Percentiles rank a stretch among this genome's conserved stretches.
Evolutionary conservation across 2,888 invertebrate species (phyloP).

Genomic region (Mesochorus sp.): DNA sequence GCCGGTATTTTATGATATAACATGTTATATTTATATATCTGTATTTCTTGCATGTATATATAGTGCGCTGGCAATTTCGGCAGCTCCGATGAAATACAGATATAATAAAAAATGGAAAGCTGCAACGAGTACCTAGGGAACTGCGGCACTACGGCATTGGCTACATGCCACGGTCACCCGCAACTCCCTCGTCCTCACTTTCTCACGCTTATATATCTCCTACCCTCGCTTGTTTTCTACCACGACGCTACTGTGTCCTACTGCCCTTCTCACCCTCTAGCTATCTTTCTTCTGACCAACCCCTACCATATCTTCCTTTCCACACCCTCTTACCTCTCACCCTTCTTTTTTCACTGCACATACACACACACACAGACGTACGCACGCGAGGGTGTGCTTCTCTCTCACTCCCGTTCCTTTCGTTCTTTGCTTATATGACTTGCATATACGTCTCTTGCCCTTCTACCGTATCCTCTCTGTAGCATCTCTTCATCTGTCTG

Average conservation of each 20-base stretch:
- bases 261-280: constrained; percentile 63
- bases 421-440: constrained; percentile 53
- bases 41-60: constrained; percentile 17
- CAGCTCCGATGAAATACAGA: constrained; percentile 54
- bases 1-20: constrained; percentile 1
- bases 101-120: constrained; percentile 62
- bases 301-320: constrained; percentile 49
- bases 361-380: too few species aligned
- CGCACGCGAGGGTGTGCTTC: too few species aligned
- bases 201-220: constrained; percentile 49
- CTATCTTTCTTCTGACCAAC: constrained; percentile 59
- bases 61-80: constrained; percentile 38
- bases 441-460: constrained; percentile 57
- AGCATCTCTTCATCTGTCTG: constrained; percentile 35
- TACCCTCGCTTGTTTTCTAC: constrained; percentile 48
- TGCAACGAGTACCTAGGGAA: constrained; percentile 70
- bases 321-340: constrained; percentile 23
- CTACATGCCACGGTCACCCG: constrained; percentile 71
- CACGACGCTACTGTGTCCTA: constrained; percentile 60
- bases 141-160: constrained; percentile 77
- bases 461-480: constrained; percentile 33
- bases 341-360: constrained; percentile 9
- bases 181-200: constrained; percentile 65
- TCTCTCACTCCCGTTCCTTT: constrained; percentile 53
- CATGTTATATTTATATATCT: background rate